Evolutionary conservation across 2,797 vertebrate genomes (phyloP), one percentile per base, ranked within the genome.

Genomic region (Morus bassanus): DNA sequence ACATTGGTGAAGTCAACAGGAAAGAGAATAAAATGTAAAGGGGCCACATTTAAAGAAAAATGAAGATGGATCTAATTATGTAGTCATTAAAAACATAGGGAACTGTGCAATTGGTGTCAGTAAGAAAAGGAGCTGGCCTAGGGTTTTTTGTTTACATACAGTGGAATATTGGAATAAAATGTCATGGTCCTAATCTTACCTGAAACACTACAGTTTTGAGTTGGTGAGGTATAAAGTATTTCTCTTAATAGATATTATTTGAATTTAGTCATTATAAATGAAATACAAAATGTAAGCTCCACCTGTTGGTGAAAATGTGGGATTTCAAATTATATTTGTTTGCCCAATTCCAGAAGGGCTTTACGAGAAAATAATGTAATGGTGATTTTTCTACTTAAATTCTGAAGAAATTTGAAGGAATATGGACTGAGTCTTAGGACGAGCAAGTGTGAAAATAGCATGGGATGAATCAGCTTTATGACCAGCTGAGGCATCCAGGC

Each of bases 281-380:
- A 88, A 92, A 78, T 83, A 75, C 45, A 96, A 97, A 97, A 94
- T 80, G 21, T 87, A 97, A 95, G 96, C 94, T 87, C 97, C 97
- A 97, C 89, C 97, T 98, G 89, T 95, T 96, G 90, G 93, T 91
- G 74, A 93, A 93, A 89, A 89, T n/a, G n/a, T 45, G 72, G 60
- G 77, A 93, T 93, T 97, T 82, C 92, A 97, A 88, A 91, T 81
- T 3, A 18, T 79, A 10, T 13, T 75, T 85, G 77, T 46, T 95
- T 15, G 6, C 69, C 74, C 50, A 89, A 22, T 86, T 95, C 35
- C 41, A 77, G 85, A 89, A 91, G 45, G 28, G 13, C 56, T 95
- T 80, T 91, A 24, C 1, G 18, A 81, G 61, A 79, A 92, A 89
- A 64, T 50, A 64, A 67, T 84, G 13, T 7, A 67, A n/a, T 82